Evolutionary conservation across 1,140 invertebrate species (phyloP).

Genomic region (Xylocopa sonorina): DNA sequence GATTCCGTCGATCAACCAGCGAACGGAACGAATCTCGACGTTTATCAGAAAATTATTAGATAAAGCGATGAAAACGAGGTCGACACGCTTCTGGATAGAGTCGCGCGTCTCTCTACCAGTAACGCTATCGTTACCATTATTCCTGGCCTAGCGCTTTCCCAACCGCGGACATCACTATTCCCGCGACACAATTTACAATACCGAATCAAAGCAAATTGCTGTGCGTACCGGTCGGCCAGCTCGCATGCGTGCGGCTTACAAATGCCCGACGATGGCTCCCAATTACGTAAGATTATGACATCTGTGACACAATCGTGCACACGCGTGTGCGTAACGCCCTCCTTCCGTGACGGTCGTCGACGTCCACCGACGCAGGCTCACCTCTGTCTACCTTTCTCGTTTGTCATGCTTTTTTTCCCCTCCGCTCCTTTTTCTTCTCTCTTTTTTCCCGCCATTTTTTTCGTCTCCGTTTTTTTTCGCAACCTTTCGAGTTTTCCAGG

Average conservation of each 20-base stretch:
- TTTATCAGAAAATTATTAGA: no score
- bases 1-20: no score
- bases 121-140: not conserved
- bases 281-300: conserved; percentile 80
- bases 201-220: conserved; percentile 75
- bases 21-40: no score
- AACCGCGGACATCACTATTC: conserved; percentile 63
- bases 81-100: not conserved
- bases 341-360: conserved; percentile 70
- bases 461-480: conserved; percentile 54
- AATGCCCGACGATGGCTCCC: conserved; percentile 69
- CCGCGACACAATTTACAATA: conserved; percentile 70
- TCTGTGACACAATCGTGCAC: conserved; percentile 76
- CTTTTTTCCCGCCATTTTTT: no score
- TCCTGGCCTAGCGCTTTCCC: conserved; percentile 9
- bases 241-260: conserved; percentile 76
- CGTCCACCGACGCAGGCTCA: conserved; percentile 35
- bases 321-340: conserved; percentile 73
- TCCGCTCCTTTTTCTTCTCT: not conserved
- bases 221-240: conserved; percentile 68
- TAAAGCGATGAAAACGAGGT: not conserved
- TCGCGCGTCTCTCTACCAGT: no score
- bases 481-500: conserved; percentile 59
- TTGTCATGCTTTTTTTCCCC: not conserved
- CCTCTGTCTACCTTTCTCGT: not conserved